Conservation (phyloP, 1,140 invertebrate genomes). For the Drosophila asahinai region DNA sequence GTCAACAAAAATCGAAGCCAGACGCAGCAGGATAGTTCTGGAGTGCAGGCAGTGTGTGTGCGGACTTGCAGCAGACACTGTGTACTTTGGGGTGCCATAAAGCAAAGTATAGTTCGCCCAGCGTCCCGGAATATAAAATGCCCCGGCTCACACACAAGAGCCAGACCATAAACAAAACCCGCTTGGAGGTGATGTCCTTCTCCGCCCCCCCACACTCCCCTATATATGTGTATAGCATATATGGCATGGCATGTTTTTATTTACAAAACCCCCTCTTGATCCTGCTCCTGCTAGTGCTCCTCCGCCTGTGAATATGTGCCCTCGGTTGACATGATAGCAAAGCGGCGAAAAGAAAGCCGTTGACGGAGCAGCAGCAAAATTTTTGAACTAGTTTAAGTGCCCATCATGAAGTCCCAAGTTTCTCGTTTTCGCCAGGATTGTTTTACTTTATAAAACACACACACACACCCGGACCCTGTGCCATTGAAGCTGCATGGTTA, state of each 20-base stretch:
- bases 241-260: conserved; percentile 65
- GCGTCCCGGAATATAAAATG: conserved; percentile 68
- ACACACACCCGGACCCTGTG: conserved; percentile 23
- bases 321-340: conserved; percentile 69
- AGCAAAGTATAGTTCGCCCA: conserved; percentile 76
- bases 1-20: conserved; percentile 63
- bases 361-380: conserved; percentile 63
- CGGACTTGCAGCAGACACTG: conserved; percentile 55
- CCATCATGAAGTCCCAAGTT: conserved; percentile 84
- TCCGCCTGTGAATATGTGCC: conserved; percentile 36
- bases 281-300: neutral
- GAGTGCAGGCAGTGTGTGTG: conserved; percentile 19
- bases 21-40: conserved; percentile 49
- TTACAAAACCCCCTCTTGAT: conserved; percentile 61
- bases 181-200: conserved; percentile 23
- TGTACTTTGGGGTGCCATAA: conserved; percentile 79
- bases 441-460: conserved; percentile 81
- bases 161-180: conserved; percentile 76
- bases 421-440: conserved; percentile 83
- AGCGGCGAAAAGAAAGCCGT: conserved; percentile 48
- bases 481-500: conserved; percentile 78
- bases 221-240: conserved; percentile 23
- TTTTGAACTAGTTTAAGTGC: conserved; percentile 84
- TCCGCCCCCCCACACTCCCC: neutral
- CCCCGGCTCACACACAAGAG: conserved; percentile 48